These are phyloP conservation scores for Sesia apiformis DNA, from an alignment of 2,888 invertebrate species.

Conservation along the genomic window DNA sequence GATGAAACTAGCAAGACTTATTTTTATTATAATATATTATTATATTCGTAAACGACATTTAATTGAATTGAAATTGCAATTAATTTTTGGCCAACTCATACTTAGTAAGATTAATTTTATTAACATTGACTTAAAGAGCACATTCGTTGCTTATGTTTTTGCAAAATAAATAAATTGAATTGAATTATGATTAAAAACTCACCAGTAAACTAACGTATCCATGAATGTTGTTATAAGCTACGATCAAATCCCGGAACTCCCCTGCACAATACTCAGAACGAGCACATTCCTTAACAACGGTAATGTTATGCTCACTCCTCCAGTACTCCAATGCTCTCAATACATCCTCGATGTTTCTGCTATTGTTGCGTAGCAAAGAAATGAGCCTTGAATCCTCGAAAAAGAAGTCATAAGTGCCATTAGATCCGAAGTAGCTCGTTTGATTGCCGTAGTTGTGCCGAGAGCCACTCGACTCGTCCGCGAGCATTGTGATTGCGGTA, in stretches of 20 bases:
- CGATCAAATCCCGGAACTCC: slow-evolving; percentile 73
- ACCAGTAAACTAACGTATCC: slow-evolving; percentile 89
- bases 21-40: no score
- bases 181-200: slow-evolving; percentile 26
- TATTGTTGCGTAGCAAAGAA: slow-evolving; percentile 46
- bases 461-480: slow-evolving; percentile 23
- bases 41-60: no score
- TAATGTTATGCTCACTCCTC: slow-evolving; percentile 51
- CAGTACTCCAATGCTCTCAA: slow-evolving; percentile 47
- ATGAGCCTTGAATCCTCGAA: slow-evolving; percentile 47
- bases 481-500: slow-evolving; percentile 35
- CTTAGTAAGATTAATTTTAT: no score
- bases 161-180: no score
- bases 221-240: slow-evolving; percentile 81
- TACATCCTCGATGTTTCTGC: slow-evolving; percentile 44
- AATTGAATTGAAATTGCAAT: no score
- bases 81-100: no score
- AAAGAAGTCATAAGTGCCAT: slow-evolving; percentile 33
- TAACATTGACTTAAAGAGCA: no score
- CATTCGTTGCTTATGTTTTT: no score
- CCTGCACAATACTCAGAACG: slow-evolving; percentile 74
- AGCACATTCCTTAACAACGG: slow-evolving; percentile 51
- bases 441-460: slow-evolving; percentile 14
- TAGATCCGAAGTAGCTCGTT: slow-evolving; percentile 10
- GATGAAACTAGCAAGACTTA: no score